Conservation (phyloP, 2,888 invertebrate species). For the Saturnia pavonia region DNA sequence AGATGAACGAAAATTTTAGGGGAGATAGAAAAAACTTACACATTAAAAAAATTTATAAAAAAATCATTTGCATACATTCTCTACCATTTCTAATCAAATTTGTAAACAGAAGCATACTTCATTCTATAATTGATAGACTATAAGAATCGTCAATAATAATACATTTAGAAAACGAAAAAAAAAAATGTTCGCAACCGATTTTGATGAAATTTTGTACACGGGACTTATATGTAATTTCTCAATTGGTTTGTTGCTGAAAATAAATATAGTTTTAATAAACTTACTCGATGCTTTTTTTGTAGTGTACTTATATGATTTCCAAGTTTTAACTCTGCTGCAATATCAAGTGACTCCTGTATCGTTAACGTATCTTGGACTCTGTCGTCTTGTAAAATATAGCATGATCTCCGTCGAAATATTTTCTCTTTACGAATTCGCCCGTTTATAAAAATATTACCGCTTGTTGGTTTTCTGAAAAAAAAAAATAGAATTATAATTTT, state of each 20-base stretch:
- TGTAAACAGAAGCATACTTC: no score
- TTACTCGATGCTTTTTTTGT: slow-evolving; percentile 86
- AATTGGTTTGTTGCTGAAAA: not conserved
- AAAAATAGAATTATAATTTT: not conserved
- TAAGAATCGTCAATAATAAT: no score
- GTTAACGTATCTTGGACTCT: slow-evolving; percentile 91
- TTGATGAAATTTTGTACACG: no score
- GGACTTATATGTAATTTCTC: no score
- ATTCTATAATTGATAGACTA: no score
- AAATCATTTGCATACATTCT: no score
- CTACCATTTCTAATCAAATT: no score
- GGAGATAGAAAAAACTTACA: no score
- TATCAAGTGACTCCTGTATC: slow-evolving; percentile 91
- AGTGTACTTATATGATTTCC: slow-evolving; percentile 82
- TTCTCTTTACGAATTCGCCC: slow-evolving; percentile 85
- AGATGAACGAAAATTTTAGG: no score
- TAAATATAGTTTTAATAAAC: slow-evolving; percentile 24
- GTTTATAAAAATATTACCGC: slow-evolving; percentile 88
- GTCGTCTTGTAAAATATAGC: slow-evolving; percentile 96
- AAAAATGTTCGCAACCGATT: no score
- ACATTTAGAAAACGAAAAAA: no score
- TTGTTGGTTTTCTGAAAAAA: slow-evolving; percentile 66
- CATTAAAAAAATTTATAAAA: no score
- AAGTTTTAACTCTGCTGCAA: slow-evolving; percentile 94
- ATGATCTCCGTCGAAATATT: slow-evolving; percentile 87